These are phyloP conservation scores for Mycogona germanica DNA, from an alignment of 2,888 invertebrate species.

Conservation along the genomic window DNA sequence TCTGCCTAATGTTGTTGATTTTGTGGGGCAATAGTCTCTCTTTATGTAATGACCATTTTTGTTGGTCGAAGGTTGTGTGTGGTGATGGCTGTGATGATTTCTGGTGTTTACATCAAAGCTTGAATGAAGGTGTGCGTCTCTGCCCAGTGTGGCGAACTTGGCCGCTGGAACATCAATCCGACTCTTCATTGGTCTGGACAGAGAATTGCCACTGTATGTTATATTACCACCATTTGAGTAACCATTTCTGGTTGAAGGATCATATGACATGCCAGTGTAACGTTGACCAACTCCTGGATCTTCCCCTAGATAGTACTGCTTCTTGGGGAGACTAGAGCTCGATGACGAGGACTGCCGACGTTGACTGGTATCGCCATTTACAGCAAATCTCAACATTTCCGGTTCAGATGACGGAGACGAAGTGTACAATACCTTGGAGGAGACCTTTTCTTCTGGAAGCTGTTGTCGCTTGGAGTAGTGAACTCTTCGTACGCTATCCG, in stretches of 20 bases:
- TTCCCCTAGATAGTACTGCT: constrained; percentile 16
- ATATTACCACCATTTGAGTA: not conserved
- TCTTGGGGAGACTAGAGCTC: constrained; percentile 5
- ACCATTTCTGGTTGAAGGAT: not conserved
- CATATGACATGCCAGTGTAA: constrained; percentile 4
- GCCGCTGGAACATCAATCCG: not conserved
- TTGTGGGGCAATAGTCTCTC: no score
- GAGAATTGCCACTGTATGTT: not conserved
- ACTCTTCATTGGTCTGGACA: not conserved
- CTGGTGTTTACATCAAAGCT: no score
- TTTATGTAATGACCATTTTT: no score
- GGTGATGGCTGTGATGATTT: no score
- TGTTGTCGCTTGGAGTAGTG: constrained; percentile 15
- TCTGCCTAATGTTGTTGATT: no score
- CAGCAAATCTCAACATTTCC: not conserved
- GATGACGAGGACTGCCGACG: not conserved
- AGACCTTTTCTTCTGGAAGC: constrained; percentile 7
- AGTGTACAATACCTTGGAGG: not conserved
- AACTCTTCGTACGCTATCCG: not conserved
- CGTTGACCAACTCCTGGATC: constrained; percentile 11
- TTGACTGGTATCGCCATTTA: not conserved
- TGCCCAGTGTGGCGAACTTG: constrained; percentile 10
- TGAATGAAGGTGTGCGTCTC: not conserved
- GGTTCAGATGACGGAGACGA: constrained; percentile 1
- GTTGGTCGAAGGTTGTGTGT: no score